phyloP scores from a whole-genome alignment of 2,888 invertebrate genomes.

The Meteorus colon region DNA sequence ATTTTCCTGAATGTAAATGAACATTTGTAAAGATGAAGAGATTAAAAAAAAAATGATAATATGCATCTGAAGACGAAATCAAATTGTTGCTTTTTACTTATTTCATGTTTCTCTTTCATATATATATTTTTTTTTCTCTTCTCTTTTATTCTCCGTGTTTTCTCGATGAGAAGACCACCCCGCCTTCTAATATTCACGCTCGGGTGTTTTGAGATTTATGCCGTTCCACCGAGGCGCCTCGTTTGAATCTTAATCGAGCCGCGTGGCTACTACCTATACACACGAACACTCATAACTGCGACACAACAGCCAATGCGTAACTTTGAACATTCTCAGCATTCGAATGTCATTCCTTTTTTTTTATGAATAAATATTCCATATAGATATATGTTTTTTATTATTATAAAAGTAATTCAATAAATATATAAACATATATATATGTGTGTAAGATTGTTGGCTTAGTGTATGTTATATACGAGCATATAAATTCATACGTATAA shows the following conservation, averaged over 20 bases:
- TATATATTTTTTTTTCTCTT: too few species aligned
- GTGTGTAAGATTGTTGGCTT: background rate
- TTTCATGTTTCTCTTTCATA: background rate
- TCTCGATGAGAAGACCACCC: conserved; percentile 47
- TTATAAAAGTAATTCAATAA: background rate
- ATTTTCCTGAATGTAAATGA: background rate
- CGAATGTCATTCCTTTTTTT: conserved; percentile 1
- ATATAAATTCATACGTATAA: background rate
- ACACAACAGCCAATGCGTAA: conserved; percentile 4
- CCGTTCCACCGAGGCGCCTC: conserved; percentile 47
- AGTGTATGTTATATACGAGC: conserved; percentile 8
- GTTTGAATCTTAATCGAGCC: conserved; percentile 52
- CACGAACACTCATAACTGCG: conserved; percentile 21
- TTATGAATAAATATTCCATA: background rate
- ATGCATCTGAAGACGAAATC: conserved; percentile 38
- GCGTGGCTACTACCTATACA: conserved; percentile 21
- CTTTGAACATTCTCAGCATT: conserved; percentile 1
- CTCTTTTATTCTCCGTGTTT: background rate
- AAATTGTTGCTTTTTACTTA: conserved; percentile 36
- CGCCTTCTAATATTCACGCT: conserved; percentile 47
- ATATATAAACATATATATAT: background rate
- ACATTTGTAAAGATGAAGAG: background rate
- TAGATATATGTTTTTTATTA: too few species aligned
- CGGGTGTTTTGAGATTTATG: conserved; percentile 49
- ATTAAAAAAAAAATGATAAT: conserved; percentile 17